Percentiles rank a stretch among this genome's conserved stretches.
Evolutionary conservation across 1,140 invertebrate species (phyloP).

Genomic region (Uloborus diversus): DNA sequence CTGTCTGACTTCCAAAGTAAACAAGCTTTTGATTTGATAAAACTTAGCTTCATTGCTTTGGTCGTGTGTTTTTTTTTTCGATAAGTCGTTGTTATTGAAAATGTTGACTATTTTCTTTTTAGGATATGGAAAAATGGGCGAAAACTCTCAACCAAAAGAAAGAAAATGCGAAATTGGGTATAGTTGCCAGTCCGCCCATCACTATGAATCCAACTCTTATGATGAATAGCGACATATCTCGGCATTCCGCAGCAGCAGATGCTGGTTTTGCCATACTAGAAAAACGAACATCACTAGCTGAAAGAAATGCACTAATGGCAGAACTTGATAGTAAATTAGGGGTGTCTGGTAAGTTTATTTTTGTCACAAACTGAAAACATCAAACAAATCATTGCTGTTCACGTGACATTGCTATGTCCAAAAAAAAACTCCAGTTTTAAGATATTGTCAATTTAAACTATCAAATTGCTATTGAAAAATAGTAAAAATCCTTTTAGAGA

Average conservation of each 20-base stretch:
- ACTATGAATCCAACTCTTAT: neutral
- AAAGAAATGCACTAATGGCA: slow-evolving; percentile 37
- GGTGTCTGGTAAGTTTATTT: slow-evolving; percentile 7
- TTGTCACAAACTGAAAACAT: neutral
- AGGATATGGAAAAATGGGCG: slow-evolving; percentile 94
- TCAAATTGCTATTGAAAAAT: too few species aligned
- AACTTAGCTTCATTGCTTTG: too few species aligned
- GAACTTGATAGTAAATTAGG: slow-evolving; percentile 39
- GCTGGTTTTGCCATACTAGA: slow-evolving; percentile 89
- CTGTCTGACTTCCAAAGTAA: too few species aligned
- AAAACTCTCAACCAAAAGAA: slow-evolving; percentile 97
- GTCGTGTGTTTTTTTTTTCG: too few species aligned
- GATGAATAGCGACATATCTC: slow-evolving; percentile 65
- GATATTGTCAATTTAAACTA: too few species aligned
- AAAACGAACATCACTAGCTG: slow-evolving; percentile 67
- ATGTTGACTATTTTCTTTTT: too few species aligned
- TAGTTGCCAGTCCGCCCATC: slow-evolving; percentile 63
- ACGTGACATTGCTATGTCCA: too few species aligned
- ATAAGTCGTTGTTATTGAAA: too few species aligned
- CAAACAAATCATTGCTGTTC: too few species aligned
- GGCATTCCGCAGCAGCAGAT: slow-evolving; percentile 77
- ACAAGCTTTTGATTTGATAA: too few species aligned
- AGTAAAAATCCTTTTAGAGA: too few species aligned
- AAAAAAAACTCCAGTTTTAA: too few species aligned
- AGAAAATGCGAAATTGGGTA: slow-evolving; percentile 78